Evolutionary conservation across 2,888 invertebrate genomes (phyloP), one percentile per base, ranked within the genome.

Genomic region (Clostera curtula): DNA sequence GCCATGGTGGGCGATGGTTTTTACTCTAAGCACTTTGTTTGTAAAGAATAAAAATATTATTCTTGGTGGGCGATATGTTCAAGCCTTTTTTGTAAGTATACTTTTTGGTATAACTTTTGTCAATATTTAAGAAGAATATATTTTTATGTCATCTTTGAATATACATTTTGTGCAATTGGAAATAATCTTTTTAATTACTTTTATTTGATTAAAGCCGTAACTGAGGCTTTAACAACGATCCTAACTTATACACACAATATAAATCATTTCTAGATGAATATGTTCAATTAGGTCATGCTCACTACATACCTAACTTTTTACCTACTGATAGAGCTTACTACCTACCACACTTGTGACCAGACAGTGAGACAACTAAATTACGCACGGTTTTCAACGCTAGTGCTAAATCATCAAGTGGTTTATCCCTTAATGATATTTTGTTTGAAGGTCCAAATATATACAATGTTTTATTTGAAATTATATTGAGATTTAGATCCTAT

Each of bases 381-480:
- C 18, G 25, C 16, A 14, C 23, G 8, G 32, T 36, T 6, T 36
- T 36, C 12, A 29, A 36, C 18, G 36, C 33, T 7, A 34, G 31
- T 9, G 15, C 34, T 8, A 34, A 33, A 12, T 15, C 34, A 5
- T 29, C 31, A 3, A 28, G 30, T 7, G 35, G 32, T 5, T n/a
- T 34, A 1, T 37, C 41, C 1, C 20, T 44, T 2, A 44, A 44
- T 19, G 33, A 42, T 7, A 19, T 32, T 10, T 12, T 45, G 7
- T 19, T 23, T 28, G 38, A 42, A 34, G 41, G 44, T 25, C 42
- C 42, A 0, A 44, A 41, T 18, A 34, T 41, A 8, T 37, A 36
- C 14, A 31, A 29, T 22, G 37, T 37, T 16, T 2, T 40, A 4
- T n/a, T 36, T 9, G 35, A 40, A 18, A 38, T 43, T 13, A 31